phyloP scores from a whole-genome alignment of 2,888 invertebrate genomes.

The Euproctis similis region DNA sequence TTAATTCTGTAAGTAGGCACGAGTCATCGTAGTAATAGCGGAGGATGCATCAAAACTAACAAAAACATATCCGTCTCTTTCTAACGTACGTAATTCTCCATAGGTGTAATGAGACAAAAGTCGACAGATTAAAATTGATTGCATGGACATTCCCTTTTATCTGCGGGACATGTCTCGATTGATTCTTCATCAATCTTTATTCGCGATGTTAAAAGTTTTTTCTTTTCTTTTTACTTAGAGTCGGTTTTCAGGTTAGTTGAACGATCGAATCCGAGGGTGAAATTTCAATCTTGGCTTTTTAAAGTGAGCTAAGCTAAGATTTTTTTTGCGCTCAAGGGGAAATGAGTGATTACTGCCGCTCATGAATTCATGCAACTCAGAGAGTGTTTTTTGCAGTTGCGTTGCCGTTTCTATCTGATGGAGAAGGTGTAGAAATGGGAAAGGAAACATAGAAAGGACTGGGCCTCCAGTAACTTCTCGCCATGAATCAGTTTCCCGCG shows the following conservation, averaged over 20 bases:
- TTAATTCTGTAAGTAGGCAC: conserved; percentile 71
- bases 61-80: conserved; percentile 38
- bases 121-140: conserved; percentile 74
- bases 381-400: too few species aligned
- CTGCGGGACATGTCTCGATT: conserved; percentile 62
- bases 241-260: conserved; percentile 15
- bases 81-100: conserved; percentile 4
- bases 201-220: conserved; percentile 49
- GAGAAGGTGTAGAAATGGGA: too few species aligned
- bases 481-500: too few species aligned
- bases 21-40: conserved; percentile 58
- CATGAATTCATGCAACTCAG: too few species aligned
- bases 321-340: too few species aligned
- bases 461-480: too few species aligned
- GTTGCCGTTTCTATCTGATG: too few species aligned
- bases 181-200: conserved; percentile 75
- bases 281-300: too few species aligned
- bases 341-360: too few species aligned
- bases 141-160: conserved; percentile 61
- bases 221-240: conserved; percentile 34
- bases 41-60: conserved; percentile 45
- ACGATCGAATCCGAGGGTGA: background rate
- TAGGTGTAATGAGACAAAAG: conserved; percentile 31
- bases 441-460: too few species aligned
- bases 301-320: too few species aligned